Base-by-base conservation (phyloP, 1,140 invertebrate species). In the Popillia japonica region DNA sequence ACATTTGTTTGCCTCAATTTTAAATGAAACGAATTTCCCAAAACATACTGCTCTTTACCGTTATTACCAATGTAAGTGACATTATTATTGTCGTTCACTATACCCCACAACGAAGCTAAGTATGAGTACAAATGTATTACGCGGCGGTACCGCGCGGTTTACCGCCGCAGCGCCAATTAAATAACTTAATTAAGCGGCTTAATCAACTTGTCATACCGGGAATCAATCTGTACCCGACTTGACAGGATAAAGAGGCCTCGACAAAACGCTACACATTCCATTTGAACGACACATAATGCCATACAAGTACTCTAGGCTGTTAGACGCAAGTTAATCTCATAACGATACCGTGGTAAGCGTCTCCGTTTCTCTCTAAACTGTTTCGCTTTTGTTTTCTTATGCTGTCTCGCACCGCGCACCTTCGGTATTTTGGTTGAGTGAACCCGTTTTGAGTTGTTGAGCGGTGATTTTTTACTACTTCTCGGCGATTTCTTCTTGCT, bases 111-210 rank as follows among this genome's bases (percentile, higher is more conserved):
- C 27, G 4, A 34, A 7, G 20, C 22, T 55, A 55, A 17, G 11
- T 68, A 34, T 68, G 61, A 22, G 61, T 22, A 27, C 61, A 41
- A 74, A 20, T n/a, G 17, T 9, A 74, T 74, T 20, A 34, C 61
- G n/a, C n/a, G 17, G 72, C 41, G 77, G 77, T 72, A 78, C 72
- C 42, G 79, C 64, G 79, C 64, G 80, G 76, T 81, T 81, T 41
- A 76, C 78, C 78, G 73, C 74, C 77, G 72, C 55, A 78, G 77
- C 76, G 78, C 80, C 80, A 81, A 81, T 81, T 81, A 81, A 79
- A 81, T 81, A 81, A 81, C 80, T 81, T 81, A 81, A 81, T 81
- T 81, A 81, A 81, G 80, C 77, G 68, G 72, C 75, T 79, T 75
- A 78, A 78, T 78, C 78, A 77, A 79, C 80, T 77, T 78, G 59